Base-by-base conservation (phyloP, 2,888 invertebrate species). In the Tenthredo distinguenda region DNA sequence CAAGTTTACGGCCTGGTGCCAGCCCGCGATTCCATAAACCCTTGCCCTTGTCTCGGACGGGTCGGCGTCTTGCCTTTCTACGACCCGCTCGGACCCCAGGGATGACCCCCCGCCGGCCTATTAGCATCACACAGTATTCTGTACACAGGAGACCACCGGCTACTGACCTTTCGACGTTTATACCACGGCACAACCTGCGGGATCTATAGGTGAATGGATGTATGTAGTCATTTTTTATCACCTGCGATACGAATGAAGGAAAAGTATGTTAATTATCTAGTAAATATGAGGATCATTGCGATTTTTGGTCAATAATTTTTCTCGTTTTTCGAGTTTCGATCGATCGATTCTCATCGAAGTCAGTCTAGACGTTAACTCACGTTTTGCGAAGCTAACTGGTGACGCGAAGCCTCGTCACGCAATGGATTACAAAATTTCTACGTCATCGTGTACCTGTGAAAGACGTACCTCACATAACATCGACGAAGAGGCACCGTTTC, bases 11-110 rank as follows among this genome's bases (percentile, higher is more conserved):
- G 86, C 89, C 89, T 88, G 87, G 81, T 62, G 47, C 83, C 83
- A 68, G 65, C 88, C 88, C 91, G 91, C 90, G 91, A 90, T 91
- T 91, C 90, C 89, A 88, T 89, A 90, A 92, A 92, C 92, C 92
- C 92, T 92, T 92, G 85, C 86, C 87, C 85, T 86, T 86, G 86
- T 86, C 86, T 87, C 88, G 87, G 68, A 37, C 37, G 83, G 71
- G 83, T 83, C 83, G 68, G 37, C 83, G 83, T 83, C 83, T 83
- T 83, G 83, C 65, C 37, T 83, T 31, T 40, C 43, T 37, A 65
- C 43, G 85, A 86, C 85, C 86, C 86, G 85, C 85, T 86, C 86
- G 88, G 87, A 90, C 90, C 90, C 83, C 65, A 83, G 83, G 83
- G 81, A 81, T 81, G 81, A 81, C 81, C 91, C 90, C 88, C 89